A percentile compares a stretch with the other conserved stretches of the same genome.
These are phyloP conservation scores for Oenanthe melanoleuca DNA, from an alignment of 2,113 vertebrate genomes.

Conservation along the genomic window DNA sequence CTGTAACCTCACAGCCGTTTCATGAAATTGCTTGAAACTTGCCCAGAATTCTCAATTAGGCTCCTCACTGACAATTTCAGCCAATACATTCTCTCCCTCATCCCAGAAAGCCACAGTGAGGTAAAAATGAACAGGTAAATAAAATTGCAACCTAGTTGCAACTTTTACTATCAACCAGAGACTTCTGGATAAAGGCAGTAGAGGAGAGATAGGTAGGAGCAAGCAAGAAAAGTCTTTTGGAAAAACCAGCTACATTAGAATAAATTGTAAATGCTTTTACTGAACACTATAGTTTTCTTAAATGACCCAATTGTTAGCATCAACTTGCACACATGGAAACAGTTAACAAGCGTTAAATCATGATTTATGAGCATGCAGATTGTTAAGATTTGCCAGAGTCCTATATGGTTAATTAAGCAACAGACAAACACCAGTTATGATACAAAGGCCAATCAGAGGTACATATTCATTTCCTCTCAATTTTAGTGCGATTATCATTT, in stretches of 20 bases:
- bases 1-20: slow-evolving; percentile 48
- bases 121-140: slow-evolving; percentile 22
- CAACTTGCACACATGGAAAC: slow-evolving; percentile 65
- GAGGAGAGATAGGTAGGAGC: slow-evolving; percentile 45
- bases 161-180: slow-evolving; percentile 23
- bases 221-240: slow-evolving; percentile 41
- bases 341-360: slow-evolving; percentile 62
- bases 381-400: slow-evolving; percentile 57
- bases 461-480: slow-evolving; percentile 57
- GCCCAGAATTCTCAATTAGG: not conserved
- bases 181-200: slow-evolving; percentile 46
- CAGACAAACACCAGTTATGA: slow-evolving; percentile 47
- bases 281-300: slow-evolving; percentile 57
- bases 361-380: slow-evolving; percentile 46
- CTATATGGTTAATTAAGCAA: slow-evolving; percentile 61
- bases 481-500: slow-evolving; percentile 66
- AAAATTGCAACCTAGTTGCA: slow-evolving; percentile 37
- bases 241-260: slow-evolving; percentile 51
- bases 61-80: slow-evolving; percentile 23
- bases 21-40: slow-evolving; percentile 64
- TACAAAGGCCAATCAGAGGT: slow-evolving; percentile 68
- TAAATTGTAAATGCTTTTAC: slow-evolving; percentile 55
- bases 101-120: slow-evolving; percentile 26
- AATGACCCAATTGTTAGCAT: slow-evolving; percentile 53
- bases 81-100: slow-evolving; percentile 8